phyloP scores from a whole-genome alignment of 2,113 vertebrate species.

The Arenaria interpres region DNA sequence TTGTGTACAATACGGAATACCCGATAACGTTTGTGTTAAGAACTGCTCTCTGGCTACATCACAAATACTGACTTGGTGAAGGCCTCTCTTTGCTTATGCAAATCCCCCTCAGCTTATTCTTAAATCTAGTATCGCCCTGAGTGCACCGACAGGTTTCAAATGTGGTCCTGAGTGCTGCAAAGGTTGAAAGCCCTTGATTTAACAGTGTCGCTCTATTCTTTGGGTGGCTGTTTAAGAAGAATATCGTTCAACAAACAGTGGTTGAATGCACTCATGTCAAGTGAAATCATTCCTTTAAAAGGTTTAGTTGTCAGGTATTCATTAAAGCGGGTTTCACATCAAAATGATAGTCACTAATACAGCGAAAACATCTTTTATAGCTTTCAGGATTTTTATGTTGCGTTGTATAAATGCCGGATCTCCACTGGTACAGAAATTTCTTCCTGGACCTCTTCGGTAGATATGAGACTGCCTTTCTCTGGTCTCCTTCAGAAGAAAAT shows the following conservation, averaged over 20 bases:
- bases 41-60: not conserved
- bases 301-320: conserved; percentile 79
- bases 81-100: not conserved
- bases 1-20: not conserved
- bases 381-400: conserved; percentile 17
- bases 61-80: not conserved
- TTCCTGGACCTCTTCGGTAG: not conserved
- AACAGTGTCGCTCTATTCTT: conserved; percentile 18
- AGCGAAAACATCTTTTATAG: conserved; percentile 68
- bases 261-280: conserved; percentile 71
- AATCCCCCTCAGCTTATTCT: not conserved
- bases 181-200: not conserved
- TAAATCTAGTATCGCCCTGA: not conserved
- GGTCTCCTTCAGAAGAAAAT: not conserved
- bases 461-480: not conserved
- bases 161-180: accelerated
- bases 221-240: conserved; percentile 62
- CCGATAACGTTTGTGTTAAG: not conserved
- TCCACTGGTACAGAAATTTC: not conserved
- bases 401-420: not conserved
- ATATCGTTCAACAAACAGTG: conserved; percentile 68
- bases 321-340: conserved; percentile 75
- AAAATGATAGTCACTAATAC: conserved; percentile 77
- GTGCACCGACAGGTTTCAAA: not conserved
- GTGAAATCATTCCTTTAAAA: conserved; percentile 70